phyloP scores from a whole-genome alignment of 1,140 invertebrate species.

The Ladona fulva region DNA sequence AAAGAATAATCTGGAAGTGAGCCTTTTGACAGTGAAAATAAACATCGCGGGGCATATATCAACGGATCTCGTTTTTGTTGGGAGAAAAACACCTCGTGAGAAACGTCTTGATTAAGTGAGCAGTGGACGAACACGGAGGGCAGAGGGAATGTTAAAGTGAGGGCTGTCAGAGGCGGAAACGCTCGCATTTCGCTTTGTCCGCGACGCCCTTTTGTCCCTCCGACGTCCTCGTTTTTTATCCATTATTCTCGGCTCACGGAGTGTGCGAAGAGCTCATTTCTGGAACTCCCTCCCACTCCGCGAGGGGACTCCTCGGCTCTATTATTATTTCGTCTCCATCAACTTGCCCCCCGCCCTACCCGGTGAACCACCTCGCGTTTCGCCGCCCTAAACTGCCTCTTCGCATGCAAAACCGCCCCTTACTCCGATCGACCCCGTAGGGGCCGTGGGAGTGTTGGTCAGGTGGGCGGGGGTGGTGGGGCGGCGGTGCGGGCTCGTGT shows the following conservation, averaged over 20 bases:
- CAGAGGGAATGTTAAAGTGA: not conserved
- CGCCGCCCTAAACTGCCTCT: not conserved
- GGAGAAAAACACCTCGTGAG: not conserved
- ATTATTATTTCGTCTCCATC: conserved; percentile 10
- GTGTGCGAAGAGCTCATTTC: no score
- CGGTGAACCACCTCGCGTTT: not conserved
- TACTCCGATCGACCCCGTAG: not conserved
- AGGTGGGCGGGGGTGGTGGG: not conserved
- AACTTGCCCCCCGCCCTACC: not conserved
- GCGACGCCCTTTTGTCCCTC: not conserved
- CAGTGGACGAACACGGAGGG: not conserved
- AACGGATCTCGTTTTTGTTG: no score
- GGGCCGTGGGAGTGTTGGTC: not conserved
- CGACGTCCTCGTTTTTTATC: not conserved
- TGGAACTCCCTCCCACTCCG: no score
- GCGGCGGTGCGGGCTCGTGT: not conserved
- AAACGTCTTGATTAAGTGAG: conserved; percentile 9
- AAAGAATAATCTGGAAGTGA: no score
- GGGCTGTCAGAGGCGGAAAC: not conserved
- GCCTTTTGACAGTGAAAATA: no score
- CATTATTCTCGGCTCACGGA: not conserved
- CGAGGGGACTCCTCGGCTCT: not conserved
- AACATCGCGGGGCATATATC: no score
- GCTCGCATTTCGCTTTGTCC: not conserved
- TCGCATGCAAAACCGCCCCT: not conserved